Evolutionary conservation across 2,888 invertebrate species (phyloP).

Genomic region (Thelaira solivaga): DNA sequence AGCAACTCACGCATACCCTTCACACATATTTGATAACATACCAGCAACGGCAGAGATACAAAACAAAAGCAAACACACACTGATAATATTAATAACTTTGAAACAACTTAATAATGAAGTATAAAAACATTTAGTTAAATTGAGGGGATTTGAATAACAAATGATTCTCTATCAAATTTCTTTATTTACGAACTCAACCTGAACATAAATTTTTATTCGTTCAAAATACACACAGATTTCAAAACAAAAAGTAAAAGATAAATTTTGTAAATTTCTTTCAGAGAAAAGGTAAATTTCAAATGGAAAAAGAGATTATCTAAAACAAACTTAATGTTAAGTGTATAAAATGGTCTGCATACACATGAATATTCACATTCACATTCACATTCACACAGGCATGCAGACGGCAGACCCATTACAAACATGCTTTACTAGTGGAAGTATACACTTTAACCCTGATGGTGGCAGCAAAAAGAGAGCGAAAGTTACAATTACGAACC

Average conservation of each 20-base stretch:
- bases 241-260: conserved; percentile 30
- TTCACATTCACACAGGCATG: not conserved
- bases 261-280: not conserved
- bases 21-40: too few species aligned
- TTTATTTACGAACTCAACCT: not conserved
- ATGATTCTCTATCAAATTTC: conserved; percentile 28
- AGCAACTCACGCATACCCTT: too few species aligned
- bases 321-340: conserved; percentile 22
- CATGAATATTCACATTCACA: not conserved
- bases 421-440: too few species aligned
- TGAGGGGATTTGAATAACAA: conserved; percentile 18
- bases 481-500: too few species aligned
- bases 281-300: conserved; percentile 19
- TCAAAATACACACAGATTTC: not conserved
- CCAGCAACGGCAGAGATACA: not conserved
- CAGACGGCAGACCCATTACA: too few species aligned
- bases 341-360: conserved; percentile 10
- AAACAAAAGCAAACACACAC: not conserved
- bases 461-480: too few species aligned
- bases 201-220: not conserved
- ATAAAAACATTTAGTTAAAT: conserved; percentile 26
- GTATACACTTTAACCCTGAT: too few species aligned
- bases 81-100: conserved; percentile 29
- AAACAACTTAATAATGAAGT: conserved; percentile 36
- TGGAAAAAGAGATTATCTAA: conserved; percentile 34